Evolutionary conservation across 2,797 vertebrate genomes (phyloP), one percentile per base, ranked within the genome.

Genomic region (Helostoma temminkii): DNA sequence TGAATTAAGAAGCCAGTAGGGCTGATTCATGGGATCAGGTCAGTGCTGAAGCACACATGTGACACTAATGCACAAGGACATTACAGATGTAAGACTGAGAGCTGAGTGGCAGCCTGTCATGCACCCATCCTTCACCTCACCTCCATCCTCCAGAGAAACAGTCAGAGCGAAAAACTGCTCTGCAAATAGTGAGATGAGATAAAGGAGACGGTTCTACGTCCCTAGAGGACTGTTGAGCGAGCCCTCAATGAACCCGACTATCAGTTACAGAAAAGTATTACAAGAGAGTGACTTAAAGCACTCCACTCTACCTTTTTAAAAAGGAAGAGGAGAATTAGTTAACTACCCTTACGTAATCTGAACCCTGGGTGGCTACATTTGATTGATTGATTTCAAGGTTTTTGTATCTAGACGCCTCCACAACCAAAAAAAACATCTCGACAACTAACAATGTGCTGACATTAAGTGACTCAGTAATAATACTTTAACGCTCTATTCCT

Each of bases 41-140:
- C 86, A 91, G 76, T 34, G 69, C 53, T 43, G 22, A 67, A 65
- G 82, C 78, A 58, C 80, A 69, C 58, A 28, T 82, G 89, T 91
- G 90, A 93, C 81, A 76, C 67, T 89, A 90, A 93, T 87, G 83
- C 83, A 83, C 81, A 88, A 90, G 82, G 90, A 93, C 82, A 36
- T 84, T 87, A 90, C 92, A 88, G 90, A 90, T 88, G 88, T 85
- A 77, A 61, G 60, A 82, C 74, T 30, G 73, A 88, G 68, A 32
- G 66, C 76, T 78, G 84, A 90, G 82, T 82, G 84, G 85, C 83
- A 84, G 78, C 80, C 78, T 80, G 83, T 89, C 88, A 86, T 74
- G 75, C 71, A 71, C 71, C 76, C 65, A 74, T 74, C 80, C 66
- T 60, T 71, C 78, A 75, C 54, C 76, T 89, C 83, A 78, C 80